Evolutionary conservation across 37 sponge, comb jelly and placozoan species (phyloP), one percentile per base, ranked within the genome.

Genomic region (Aphrocallistes beatrix): DNA sequence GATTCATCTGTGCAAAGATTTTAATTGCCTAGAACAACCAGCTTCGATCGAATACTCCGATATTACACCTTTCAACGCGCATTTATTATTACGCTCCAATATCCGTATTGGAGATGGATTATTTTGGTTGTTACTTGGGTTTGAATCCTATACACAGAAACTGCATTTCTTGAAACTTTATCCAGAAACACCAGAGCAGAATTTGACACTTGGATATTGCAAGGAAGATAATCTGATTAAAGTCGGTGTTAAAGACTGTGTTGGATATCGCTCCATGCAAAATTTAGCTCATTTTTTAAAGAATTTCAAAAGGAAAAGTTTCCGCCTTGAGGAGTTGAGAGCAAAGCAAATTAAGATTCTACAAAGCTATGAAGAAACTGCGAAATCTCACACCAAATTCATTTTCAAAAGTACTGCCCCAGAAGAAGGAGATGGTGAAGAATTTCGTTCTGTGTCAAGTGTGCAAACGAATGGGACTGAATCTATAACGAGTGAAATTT

Each of bases 21-120:
- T 60, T 60, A 19, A 30, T 30, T 19, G 6, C 3, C 1, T 60
- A 19, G 34, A 60, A 6, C 75, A 60, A 21, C 75, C 75, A 60
- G 10, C 75, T 60, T 60, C 75, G 3, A 60, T 60, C 21, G 75
- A 60, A 60, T 60, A 60, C 21, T 60, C 75, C n/a, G 75, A 60
- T 13, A 25, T 28, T 13, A 19, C 10, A 32, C 75, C 75, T 28
- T 60, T 60, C 75, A 19, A 60, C n/a, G 28, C 10, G n/a, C 75
- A 60, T 13, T 13, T 60, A 60, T 6, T 60, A 28, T 6, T 60
- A 60, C 75, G 75, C 75, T 60, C 17, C 34, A 32, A 60, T 19
- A 25, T 60, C 10, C 10, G 28, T 60, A 60, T 60, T 60, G 10
- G 6, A 25, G 75, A 60, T 6, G 10, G 17, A 25, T 30, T 6